phyloP scores from a whole-genome alignment of 2,888 invertebrate species.

The Drosophila anomalata region DNA sequence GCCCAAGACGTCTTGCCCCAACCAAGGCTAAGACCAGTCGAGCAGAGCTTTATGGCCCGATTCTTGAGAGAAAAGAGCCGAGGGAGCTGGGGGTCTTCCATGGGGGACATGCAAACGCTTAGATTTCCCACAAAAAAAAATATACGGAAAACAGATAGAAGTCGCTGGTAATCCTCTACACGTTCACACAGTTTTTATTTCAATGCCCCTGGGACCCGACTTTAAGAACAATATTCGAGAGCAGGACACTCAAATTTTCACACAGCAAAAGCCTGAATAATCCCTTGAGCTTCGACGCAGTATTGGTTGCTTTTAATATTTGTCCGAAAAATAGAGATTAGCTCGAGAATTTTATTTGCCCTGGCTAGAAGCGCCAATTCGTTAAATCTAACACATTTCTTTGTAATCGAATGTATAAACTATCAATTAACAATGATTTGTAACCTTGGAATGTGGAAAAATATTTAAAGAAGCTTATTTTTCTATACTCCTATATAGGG shows the following conservation, averaged over 20 bases:
- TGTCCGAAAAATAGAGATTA: not conserved
- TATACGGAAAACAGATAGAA: conserved; percentile 35
- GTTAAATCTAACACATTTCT: conserved; percentile 12
- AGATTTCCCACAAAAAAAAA: conserved; percentile 31
- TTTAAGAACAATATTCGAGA: conserved; percentile 22
- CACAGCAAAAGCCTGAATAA: conserved; percentile 32
- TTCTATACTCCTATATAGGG: no score
- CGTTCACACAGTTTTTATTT: conserved; percentile 39
- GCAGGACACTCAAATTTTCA: conserved; percentile 28
- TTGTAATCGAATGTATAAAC: conserved; percentile 4
- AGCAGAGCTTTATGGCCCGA: conserved; percentile 35
- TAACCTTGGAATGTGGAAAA: conserved; percentile 1
- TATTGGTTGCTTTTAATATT: conserved; percentile 8
- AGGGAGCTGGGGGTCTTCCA: conserved; percentile 12
- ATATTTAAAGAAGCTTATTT: not conserved
- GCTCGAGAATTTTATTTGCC: not conserved
- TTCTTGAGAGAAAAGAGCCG: conserved; percentile 23
- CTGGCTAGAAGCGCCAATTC: not conserved
- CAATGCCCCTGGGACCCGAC: conserved; percentile 32
- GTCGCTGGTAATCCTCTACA: conserved; percentile 29
- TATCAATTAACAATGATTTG: conserved; percentile 3
- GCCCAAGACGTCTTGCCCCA: conserved; percentile 56
- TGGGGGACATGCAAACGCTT: conserved; percentile 31
- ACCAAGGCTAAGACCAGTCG: conserved; percentile 39
- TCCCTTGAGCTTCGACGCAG: conserved; percentile 25